Conservation (phyloP, 2,113 vertebrate genomes). For the Marcusenius ussheri region DNA sequence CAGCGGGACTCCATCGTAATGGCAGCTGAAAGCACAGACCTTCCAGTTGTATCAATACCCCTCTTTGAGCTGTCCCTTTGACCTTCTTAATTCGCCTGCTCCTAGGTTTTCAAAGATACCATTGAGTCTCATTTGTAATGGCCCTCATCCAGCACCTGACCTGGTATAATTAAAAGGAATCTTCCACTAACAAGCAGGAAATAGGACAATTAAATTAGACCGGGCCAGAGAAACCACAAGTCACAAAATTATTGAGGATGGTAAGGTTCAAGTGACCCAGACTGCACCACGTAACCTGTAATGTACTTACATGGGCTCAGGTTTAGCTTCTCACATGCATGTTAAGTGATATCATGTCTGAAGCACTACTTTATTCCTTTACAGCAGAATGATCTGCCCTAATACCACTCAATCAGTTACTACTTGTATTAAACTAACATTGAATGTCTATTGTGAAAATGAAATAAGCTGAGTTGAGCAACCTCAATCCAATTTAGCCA, state of each 20-base stretch:
- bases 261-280: neutral
- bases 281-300: neutral
- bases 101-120: slow-evolving; percentile 22
- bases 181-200: slow-evolving; percentile 21
- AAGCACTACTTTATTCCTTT: neutral
- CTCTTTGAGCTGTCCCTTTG: neutral
- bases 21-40: neutral
- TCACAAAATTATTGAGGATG: slow-evolving; percentile 4
- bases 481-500: neutral
- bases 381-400: neutral
- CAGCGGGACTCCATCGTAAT: neutral
- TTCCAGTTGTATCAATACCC: slow-evolving; percentile 19
- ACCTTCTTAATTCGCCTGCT: neutral
- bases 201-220: slow-evolving; percentile 23
- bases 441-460: neutral
- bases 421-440: neutral
- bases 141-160: slow-evolving; percentile 18
- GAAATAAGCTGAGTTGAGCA: neutral
- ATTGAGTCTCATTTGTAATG: slow-evolving; percentile 23
- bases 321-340: neutral
- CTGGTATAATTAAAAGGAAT: slow-evolving; percentile 19
- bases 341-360: neutral
- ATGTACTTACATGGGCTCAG: neutral
- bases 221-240: neutral
- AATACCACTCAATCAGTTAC: neutral